Base-by-base conservation (phyloP, 2,888 invertebrate species). In the Tillus elongatus region DNA sequence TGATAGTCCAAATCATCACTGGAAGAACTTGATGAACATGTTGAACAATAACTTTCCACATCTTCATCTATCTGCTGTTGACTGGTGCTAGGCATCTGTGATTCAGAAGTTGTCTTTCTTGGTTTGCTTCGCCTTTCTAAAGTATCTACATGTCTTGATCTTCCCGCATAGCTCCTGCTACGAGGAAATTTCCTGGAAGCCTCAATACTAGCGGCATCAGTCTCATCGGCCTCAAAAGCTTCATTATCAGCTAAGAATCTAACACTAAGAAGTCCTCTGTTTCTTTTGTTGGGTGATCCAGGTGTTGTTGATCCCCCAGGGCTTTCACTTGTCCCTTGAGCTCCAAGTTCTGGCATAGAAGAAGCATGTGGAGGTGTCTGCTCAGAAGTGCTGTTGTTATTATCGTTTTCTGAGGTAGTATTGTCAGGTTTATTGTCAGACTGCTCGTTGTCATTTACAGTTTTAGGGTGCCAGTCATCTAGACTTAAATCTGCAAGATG, bases 1-100 rank as follows among this genome's bases (percentile, higher is more conserved):
- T 87, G 82, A 63, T 90, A 90, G 46, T 89, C 85, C 54, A 86
- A 81, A 47, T 87, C 86, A 46, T 89, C 90, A 35, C 90, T 89
- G 10, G 87, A 87, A 14, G 87, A 86, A 52, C 80, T 80, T 32
- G 79, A 79, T 0, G 87, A 90, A 47, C 92, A 92, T 9, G 92
- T 91, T 27, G 91, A 91, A 63, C 91, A 92, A 56, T 84, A 81
- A 58, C 87, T 86, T 48, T 77, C 80, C 6, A 76, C 75, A 54
- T 83, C 83, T 3, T 81, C 80, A 31, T 76, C 74, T 33, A 44
- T 41, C 31, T 47, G 50, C 26, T 43, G 58, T 50, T 29, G 56
- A 47, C 50, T 63, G 3, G 49, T 48, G 30, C 55, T 50, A 6
- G 52, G 49, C 44, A 62, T 49, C 31, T 60, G 59, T 14, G 52